A percentile compares a stretch with the other conserved stretches of the same genome.
These are phyloP conservation scores for Melinaea marsaeus DNA, from an alignment of 2,888 invertebrate genomes.

Conservation along the genomic window DNA sequence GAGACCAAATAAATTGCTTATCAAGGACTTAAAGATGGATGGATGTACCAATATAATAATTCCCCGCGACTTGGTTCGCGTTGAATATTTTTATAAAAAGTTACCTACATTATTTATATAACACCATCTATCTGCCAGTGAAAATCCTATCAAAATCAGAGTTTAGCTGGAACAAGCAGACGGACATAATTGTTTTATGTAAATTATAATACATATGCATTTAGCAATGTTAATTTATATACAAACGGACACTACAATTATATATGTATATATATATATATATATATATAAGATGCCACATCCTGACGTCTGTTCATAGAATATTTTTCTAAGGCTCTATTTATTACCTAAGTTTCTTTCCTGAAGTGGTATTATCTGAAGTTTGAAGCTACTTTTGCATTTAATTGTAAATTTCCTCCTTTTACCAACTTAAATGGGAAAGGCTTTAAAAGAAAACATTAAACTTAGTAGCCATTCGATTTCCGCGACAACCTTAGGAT, in stretches of 20 bases:
- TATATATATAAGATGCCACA: conserved; percentile 8
- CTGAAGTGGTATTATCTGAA: conserved; percentile 30
- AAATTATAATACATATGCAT: too few relatives aligned
- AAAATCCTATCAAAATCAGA: too few relatives aligned
- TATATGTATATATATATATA: neutral
- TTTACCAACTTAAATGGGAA: conserved; percentile 28
- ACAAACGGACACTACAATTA: too few relatives aligned
- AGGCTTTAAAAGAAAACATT: conserved; percentile 24
- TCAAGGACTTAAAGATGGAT: conserved; percentile 17
- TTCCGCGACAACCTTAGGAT: conserved; percentile 9
- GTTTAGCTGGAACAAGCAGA: too few relatives aligned
- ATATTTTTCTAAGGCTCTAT: conserved; percentile 31
- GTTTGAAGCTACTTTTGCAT: conserved; percentile 31
- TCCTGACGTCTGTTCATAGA: conserved; percentile 24
- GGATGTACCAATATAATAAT: conserved; percentile 5
- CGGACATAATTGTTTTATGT: too few relatives aligned
- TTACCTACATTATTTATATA: too few relatives aligned
- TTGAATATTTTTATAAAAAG: too few relatives aligned
- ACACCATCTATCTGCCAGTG: too few relatives aligned
- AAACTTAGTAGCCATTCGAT: conserved; percentile 18
- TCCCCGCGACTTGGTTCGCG: too few relatives aligned
- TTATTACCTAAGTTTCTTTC: conserved; percentile 34
- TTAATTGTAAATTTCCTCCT: conserved; percentile 39
- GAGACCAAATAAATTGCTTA: conserved; percentile 31
- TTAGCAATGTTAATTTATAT: too few relatives aligned